A percentile compares a stretch with the other conserved stretches of the same genome.
phyloP scores from a whole-genome alignment of 2,113 vertebrate genomes.

The Petroica traversi region DNA sequence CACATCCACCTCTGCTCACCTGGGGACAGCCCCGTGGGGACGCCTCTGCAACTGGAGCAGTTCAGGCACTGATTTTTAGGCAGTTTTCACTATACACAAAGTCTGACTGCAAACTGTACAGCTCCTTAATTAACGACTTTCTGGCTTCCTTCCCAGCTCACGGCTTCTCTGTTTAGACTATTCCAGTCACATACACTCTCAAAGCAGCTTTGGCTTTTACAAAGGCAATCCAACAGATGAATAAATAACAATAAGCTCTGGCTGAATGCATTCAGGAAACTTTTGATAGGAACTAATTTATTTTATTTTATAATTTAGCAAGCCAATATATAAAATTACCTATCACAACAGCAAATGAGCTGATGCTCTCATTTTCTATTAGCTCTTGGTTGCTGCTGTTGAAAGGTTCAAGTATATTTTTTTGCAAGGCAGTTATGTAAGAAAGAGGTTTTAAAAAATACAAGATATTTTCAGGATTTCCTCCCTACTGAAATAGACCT shows the following conservation, averaged over 20 bases:
- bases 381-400: not conserved
- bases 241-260: constrained; percentile 62
- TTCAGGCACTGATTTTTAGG: not conserved
- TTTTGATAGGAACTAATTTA: constrained; percentile 50
- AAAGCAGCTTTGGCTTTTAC: constrained; percentile 29
- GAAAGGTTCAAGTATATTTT: constrained; percentile 18
- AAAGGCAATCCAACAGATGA: constrained; percentile 45
- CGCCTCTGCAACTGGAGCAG: not conserved
- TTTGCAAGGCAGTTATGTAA: not conserved
- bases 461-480: not conserved
- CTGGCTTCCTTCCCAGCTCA: not conserved
- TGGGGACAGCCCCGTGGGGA: not conserved
- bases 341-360: not conserved
- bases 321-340: constrained; percentile 41
- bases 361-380: constrained; percentile 10
- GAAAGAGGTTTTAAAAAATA: not conserved
- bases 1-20: not conserved
- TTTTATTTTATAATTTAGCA: constrained; percentile 61
- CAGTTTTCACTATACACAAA: not conserved
- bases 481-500: not conserved
- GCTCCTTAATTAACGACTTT: constrained; percentile 27
- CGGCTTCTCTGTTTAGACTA: not conserved
- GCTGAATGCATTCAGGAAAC: constrained; percentile 36
- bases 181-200: constrained; percentile 40
- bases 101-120: constrained; percentile 3